Percentiles rank a stretch among this genome's conserved stretches.
Conservation (phyloP, 2,797 vertebrate genomes). For the Micrastur ruficollis region DNA sequence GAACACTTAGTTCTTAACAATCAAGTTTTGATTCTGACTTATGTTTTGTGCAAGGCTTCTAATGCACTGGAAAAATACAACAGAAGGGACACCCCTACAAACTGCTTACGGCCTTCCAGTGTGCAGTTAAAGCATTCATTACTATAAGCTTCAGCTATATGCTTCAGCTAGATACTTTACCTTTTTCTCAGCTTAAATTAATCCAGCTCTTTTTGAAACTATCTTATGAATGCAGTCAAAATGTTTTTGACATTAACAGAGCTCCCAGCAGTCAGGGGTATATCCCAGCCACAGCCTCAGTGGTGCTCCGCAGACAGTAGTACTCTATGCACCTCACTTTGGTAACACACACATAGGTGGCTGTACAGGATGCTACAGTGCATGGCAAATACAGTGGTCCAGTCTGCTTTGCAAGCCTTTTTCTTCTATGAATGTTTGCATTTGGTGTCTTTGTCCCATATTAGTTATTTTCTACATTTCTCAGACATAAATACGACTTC, state of each 20-base stretch:
- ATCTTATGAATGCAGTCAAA: background rate
- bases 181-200: background rate
- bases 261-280: background rate
- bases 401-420: background rate
- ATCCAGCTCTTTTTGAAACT: background rate
- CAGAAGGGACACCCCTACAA: background rate
- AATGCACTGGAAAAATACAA: background rate
- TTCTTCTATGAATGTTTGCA: background rate
- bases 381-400: rapidly evolving
- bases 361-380: rapidly evolving
- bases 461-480: background rate
- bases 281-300: background rate
- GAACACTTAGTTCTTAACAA: background rate
- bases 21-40: background rate
- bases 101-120: background rate
- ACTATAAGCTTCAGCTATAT: background rate
- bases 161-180: background rate
- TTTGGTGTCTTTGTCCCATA: background rate
- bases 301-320: background rate
- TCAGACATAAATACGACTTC: background rate
- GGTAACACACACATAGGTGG: rapidly evolving
- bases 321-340: background rate
- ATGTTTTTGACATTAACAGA: background rate
- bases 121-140: background rate
- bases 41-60: background rate